Base-by-base conservation (phyloP, 2,888 invertebrate genomes). In the Tetanocera ferruginea region DNA sequence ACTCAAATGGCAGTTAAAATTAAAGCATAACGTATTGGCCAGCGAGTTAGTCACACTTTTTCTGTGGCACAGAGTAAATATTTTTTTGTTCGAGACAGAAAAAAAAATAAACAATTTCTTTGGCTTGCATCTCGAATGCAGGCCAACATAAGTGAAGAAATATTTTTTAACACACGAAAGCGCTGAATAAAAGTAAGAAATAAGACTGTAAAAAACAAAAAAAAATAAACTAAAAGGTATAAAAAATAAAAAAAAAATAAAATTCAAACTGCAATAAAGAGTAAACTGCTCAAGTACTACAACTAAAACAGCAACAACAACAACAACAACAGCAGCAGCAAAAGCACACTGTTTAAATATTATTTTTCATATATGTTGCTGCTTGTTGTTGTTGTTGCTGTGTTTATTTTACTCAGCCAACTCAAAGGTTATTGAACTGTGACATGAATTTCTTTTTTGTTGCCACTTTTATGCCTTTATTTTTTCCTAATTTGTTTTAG, bases 251-350 rank as follows among this genome's bases (percentile, higher is more conserved):
- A 57, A 2, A 60, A 25, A 60, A 5, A 60, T 25, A 23, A 55
- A 55, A 55, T 23, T 23, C 19, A 14, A 11, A 25, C 25, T 60
- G 57, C 57, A 23, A 60, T 25, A 60, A 60, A 60, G 25, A 25
- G 57, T 25, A 60, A 60, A 23, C 25, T 25, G 28, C 23, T 28
- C 25, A 60, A 60, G 28, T 28, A 60, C 57, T 6, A 23, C 57
- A 60, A 23, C 57, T 23, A 57, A 19, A 57, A 57, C 62, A 62
- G 28, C 62, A 62, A 60, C 60, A 60, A 19, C n/a, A 60, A 19
- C n/a, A 60, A 60, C 60, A 62, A 11, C 62, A 62, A 25, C 9
- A 64, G 17, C 64, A 64, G 64, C 64, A 64, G 28, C 34, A 34
- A 31, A 28, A 64, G 31, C 23, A 64, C 43, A 14, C 43, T 43